Evolutionary conservation across 2,113 vertebrate genomes (phyloP), one percentile per base, ranked within the genome.

Genomic region (Lycaon pictus): DNA sequence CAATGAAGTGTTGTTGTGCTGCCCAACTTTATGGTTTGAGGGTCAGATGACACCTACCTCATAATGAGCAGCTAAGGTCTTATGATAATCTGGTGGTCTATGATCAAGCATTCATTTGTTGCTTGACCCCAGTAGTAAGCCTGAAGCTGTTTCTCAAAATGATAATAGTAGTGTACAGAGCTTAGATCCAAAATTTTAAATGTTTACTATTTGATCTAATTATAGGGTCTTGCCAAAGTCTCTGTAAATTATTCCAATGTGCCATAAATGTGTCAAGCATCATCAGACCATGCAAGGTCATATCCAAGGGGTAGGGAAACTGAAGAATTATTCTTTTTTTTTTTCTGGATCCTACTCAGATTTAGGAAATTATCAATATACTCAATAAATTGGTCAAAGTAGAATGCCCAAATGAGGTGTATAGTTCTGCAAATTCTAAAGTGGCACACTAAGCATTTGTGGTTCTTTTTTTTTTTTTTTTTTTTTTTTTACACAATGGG

Each of bases 141-240:
- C 22, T 43, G n/a, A 83, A 93, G 22, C 22, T 96, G 16, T 72
- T 84, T 91, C 27, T 83, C 74, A 72, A 84, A 84, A 94, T 32
- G 48, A 12, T 62, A 83, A 23, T 62, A 55, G 5, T 67, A 65
- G 11, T 60, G 76, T 91, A 35, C 23, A 62, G 48, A 89, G 16
- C 27, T 72, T 85, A 43, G 32, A 89, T 69, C 8, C 19, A 9
- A 86, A 86, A 29, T 81, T 7, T 48, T 89, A 35, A n/a, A 43
- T 94, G 2, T 72, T 60, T 76, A 11, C 22, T 7, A 19, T 62
- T 3, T 58, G 27, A 83, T 69, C 23, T 76, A 83, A 11, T 82
- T 35, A 60, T 1, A 86, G 7, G 16, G 11, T 65, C 22, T 84
- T 63, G 10, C 35, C 29, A 71, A 63, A 60, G 22, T 95, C 55